Evolutionary conservation across 2,797 vertebrate species (phyloP), one percentile per base, ranked within the genome.

Genomic region (Myotis vivesi): DNA sequence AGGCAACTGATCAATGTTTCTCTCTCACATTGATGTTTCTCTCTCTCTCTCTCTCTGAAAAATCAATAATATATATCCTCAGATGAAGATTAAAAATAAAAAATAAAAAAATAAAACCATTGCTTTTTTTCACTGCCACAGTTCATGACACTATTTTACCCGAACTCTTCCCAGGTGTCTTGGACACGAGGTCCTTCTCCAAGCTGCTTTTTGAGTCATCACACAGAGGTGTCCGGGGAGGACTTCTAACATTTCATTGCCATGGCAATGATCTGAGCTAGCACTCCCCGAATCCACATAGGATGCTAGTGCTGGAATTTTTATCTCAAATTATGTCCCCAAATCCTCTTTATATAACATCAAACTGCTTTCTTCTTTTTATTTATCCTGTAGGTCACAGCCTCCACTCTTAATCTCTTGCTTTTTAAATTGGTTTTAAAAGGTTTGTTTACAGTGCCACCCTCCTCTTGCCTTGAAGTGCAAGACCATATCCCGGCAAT

Each of bases 391-490:
- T n/a, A 73, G 73, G 72, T 55, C 38, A 59, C 62, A 23, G 4
- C 73, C 89, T 80, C 17, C 5, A 19, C 12, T 38, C 53, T 55
- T n/a, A 38, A n/a, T 33, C 25, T 57, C 62, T 82, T 77, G 23
- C 79, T 96, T 94, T 96, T 82, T 9, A 75, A 86, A 71, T 72
- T 92, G 81, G 85, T 80, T 93, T 93, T 85, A 30, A 85, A 94
- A 88, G 66, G 30, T 13, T 76, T 75, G 82, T 94, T 96, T 72
- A 87, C 59, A 86, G 76, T 16, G 36, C 81, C 28, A 72, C 8
- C 22, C 20, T 66, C 59, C 44, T 64, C 23, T 25, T 33, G 15
- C n/a, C 46, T 89, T 81, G 33, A 80, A 64, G 22, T 8, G 7
- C 25, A 51, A 89, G 33, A 46, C 25, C 20, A 36, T 73, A 6